Evolutionary conservation across 2,888 invertebrate genomes (phyloP), one percentile per base, ranked within the genome.

Genomic region (Epirrhoe tristata): DNA sequence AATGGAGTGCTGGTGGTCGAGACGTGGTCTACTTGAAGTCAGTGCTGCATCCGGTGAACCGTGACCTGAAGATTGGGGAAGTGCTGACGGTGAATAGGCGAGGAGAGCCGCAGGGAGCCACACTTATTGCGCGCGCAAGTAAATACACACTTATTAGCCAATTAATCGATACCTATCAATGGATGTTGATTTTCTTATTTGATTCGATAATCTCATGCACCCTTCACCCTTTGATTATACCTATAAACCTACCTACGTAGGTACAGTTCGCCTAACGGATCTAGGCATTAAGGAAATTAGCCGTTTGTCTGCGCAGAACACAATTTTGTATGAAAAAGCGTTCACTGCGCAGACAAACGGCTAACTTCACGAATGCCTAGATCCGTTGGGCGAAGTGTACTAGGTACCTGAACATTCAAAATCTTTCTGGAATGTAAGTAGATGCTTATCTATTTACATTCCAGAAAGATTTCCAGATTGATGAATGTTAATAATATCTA

Each of bases 1-100:
- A 89, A 68, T 90, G 87, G 88, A 78, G 76, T 14, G 79, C 74
- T 59, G 82, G 82, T 48, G 79, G 74, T 17, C 77, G 75, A 12
- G 78, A 80, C 69, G 84, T 84, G 61, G 81, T 84, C 61, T 77
- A 81, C 58, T 72, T 77, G 32, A 76, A 76, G 60, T 77, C 80
- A 8, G 74, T 87, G 63, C 61, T 81, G 43, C 78, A 73, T 43
- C 78, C 78, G 1, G 32, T 71, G 14, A 73, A 67, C 0, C 74
- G 73, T 43, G 79, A 81, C 32, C 50, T 83, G 69, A 77, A 75
- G 64, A 58, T 75, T 7, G 86, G 84, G 0, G 77, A 77, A 56
- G 64, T 70, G 34, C 66, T 85, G 64, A 79, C 72, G 6, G 75
- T 84, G 58, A 77, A 73, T 39, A 74, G 72, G 55, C 70, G 74